Evolutionary conservation across 1,140 invertebrate genomes (phyloP), one percentile per base, ranked within the genome.

Genomic region (Heliconius nattereri): DNA sequence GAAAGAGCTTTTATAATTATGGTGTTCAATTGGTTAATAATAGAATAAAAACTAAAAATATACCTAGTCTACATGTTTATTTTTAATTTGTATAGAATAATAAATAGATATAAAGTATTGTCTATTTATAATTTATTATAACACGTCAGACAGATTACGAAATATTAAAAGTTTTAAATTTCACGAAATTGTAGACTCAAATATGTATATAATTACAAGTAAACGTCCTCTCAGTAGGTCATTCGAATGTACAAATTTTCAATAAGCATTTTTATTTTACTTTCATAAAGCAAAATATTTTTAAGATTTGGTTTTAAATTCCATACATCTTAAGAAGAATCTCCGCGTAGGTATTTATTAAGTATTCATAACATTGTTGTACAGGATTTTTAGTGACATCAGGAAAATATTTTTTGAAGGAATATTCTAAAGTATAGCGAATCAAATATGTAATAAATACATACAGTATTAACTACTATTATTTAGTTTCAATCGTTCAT

Each of bases 141-240:
- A 16, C 9, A 26, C 0, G 11, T 26, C 60, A 66, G 23, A 29
- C 23, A 23, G 35, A 8, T 75, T 66, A 75, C 54, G 74, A 40
- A 66, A 75, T 75, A n/a, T 40, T 66, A 23, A n/a, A 75, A 11
- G 26, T 40, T 40, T 75, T 60, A 60, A 60, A 66, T 75, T 75
- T 60, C 19, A 60, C 60, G 57, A 37, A 66, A 75, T 66, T 75
- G 29, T 75, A 75, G 13, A 75, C 32, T n/a, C 54, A 52, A 29
- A 66, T 66, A 66, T 35, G 74, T 75, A 37, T 66, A 66, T 35
- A 66, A 37, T 66, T 40, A 75, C 74, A 75, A 35, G 73, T 57
- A 75, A 75, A 57, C 32, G 49, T 57, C 52, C 74, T 75, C 74
- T 74, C 45, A 60, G 35, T 75, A 75, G 54, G 74, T 66, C 74